These are phyloP conservation scores for Poeciliopsis prolifica DNA, from an alignment of 2,113 vertebrate species.

Conservation along the genomic window DNA sequence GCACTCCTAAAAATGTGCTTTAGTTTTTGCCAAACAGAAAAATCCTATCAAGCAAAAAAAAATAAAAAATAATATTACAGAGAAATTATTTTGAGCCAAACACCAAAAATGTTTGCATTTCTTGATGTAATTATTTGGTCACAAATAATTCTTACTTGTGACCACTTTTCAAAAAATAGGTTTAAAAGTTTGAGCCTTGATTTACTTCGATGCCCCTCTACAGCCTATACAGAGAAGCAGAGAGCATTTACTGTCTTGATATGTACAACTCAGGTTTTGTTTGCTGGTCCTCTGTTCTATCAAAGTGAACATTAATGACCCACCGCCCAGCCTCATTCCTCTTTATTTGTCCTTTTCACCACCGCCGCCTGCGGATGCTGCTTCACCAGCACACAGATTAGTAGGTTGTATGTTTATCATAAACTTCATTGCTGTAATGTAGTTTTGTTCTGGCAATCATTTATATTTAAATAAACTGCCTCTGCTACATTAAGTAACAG, in stretches of 20 bases:
- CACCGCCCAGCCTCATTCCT: conserved; percentile 43
- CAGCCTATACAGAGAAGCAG: conserved; percentile 2
- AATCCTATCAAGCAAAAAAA: background rate
- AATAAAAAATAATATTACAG: background rate
- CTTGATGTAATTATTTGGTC: too few species aligned
- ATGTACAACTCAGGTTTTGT: conserved; percentile 8
- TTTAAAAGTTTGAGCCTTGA: background rate
- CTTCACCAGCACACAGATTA: conserved; percentile 1
- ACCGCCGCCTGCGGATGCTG: conserved; percentile 13
- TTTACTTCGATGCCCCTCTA: too few species aligned
- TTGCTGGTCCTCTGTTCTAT: conserved; percentile 43
- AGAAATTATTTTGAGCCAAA: background rate
- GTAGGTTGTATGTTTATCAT: background rate
- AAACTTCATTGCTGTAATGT: conserved; percentile 14
- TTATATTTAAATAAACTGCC: conserved; percentile 22
- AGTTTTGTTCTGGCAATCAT: conserved; percentile 13
- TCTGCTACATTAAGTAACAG: conserved; percentile 12
- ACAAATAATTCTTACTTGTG: background rate
- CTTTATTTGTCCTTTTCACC: conserved; percentile 32
- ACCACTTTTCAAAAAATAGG: background rate
- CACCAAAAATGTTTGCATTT: background rate
- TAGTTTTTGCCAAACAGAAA: background rate
- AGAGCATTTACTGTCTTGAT: conserved; percentile 13
- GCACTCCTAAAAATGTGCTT: background rate
- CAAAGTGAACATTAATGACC: conserved; percentile 60